Evolutionary conservation across 2,113 vertebrate species (phyloP).

Genomic region (Platichthys flesus): DNA sequence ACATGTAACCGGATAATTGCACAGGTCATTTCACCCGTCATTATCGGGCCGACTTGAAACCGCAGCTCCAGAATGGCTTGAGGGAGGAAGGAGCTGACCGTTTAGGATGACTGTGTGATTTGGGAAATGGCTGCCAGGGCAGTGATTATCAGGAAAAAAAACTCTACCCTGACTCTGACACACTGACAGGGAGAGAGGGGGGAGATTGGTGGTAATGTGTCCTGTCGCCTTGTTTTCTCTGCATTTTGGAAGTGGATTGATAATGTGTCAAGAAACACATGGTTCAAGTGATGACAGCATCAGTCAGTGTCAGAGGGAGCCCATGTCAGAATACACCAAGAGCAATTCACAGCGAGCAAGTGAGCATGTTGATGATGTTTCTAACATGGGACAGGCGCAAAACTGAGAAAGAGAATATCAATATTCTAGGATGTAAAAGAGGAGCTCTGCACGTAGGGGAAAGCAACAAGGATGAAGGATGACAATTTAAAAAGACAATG

Average conservation of each 20-base stretch:
- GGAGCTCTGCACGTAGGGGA: too few relatives aligned
- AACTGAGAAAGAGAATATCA: too few relatives aligned
- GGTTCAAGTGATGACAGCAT: too few relatives aligned
- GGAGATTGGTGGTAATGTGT: slow-evolving; percentile 7
- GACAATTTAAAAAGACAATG: too few relatives aligned
- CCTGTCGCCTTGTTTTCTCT: not conserved
- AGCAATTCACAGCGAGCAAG: too few relatives aligned
- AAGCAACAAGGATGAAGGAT: too few relatives aligned
- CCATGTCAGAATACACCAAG: too few relatives aligned
- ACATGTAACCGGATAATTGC: slow-evolving; percentile 44
- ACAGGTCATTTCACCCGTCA: slow-evolving; percentile 37
- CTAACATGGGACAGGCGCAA: too few relatives aligned
- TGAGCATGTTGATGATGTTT: too few relatives aligned
- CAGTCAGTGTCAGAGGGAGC: too few relatives aligned
- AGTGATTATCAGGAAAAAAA: slow-evolving; percentile 5
- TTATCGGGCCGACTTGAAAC: slow-evolving; percentile 43
- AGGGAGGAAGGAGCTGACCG: slow-evolving; percentile 30
- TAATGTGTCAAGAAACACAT: too few relatives aligned
- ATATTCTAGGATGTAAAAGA: too few relatives aligned
- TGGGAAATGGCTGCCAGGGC: slow-evolving; percentile 20
- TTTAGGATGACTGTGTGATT: slow-evolving; percentile 25
- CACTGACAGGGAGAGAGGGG: not conserved
- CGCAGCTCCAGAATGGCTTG: slow-evolving; percentile 1
- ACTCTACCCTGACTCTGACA: not conserved
- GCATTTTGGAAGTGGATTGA: slow-evolving; percentile 1